phyloP scores from a whole-genome alignment of 2,113 vertebrate species.

The Heptranchias perlo region DNA sequence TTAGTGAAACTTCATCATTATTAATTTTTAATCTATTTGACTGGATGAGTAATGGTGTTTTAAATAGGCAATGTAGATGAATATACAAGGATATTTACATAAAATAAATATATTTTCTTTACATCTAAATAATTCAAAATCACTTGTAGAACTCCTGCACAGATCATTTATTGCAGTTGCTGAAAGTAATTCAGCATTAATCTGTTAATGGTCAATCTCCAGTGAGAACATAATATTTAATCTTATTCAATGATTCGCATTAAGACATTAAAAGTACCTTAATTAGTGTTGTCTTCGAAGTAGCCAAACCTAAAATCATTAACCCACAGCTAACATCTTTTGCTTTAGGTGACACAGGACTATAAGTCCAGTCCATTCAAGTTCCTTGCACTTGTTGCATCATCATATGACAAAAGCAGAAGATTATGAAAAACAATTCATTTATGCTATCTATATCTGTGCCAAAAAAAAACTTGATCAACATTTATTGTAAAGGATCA shows the following conservation, averaged over 20 bases:
- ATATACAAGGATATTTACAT: not conserved
- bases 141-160: not conserved
- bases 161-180: not conserved
- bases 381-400: not conserved
- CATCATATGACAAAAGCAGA: not conserved
- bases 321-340: not conserved
- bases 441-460: not conserved
- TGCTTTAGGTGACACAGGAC: not conserved
- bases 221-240: not conserved
- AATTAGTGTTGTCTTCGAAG: not conserved
- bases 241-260: not conserved
- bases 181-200: not conserved
- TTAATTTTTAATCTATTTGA: not conserved
- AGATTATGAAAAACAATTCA: not conserved
- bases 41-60: not conserved
- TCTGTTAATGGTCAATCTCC: constrained; percentile 10
- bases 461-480: not conserved
- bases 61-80: not conserved
- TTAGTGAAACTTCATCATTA: not conserved
- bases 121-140: not conserved
- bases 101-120: not conserved
- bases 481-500: not conserved
- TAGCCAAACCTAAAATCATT: not conserved
- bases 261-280: no score
- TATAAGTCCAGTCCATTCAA: not conserved